Base-by-base conservation (phyloP, 1,140 invertebrate species). In the Oryctes rhinoceros region DNA sequence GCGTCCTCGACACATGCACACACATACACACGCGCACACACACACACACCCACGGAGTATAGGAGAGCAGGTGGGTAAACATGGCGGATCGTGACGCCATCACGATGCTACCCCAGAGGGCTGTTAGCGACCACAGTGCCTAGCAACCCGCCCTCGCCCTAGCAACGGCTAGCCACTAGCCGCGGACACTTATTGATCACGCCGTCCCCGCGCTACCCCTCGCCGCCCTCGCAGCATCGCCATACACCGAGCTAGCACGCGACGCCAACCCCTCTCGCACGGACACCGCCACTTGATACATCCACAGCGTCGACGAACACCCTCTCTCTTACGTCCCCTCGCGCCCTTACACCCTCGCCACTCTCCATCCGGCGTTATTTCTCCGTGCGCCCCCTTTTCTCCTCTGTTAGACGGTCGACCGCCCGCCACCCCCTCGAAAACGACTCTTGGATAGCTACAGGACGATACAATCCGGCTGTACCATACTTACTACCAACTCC, bases 81-180 rank as follows among this genome's bases (percentile, higher is more conserved):
- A 87, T 87, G 86, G 86, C 86, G 83, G 84, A 85, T 85, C 85
- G 83, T 86, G 85, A 87, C 86, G 87, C 86, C 87, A 87, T 87
- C 85, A 85, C 85, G 82, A 83, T 83, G 84, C 82, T 86, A 86
- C 87, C 87, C 87, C 82, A 85, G 86, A 88, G 86, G 86, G 87
- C 84, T 87, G 86, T 88, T 88, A 88, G 87, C 87, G 87, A 87
- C 87, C 87, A 88, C 87, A 88, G 83, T 84, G 87, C 87, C 86
- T 88, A 86, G 87, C 87, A 88, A 88, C 87, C 85, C 86, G 86
- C 86, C 87, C 86, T 88, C 86, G 85, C 87, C 87, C 86, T 88
- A 87, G 87, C 87, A 88, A 88, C 87, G 84, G 87, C 87, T 88
- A 88, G 87, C 87, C 87, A 88, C 87, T 88, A 88, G 87, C 87